phyloP scores from a whole-genome alignment of 1,140 invertebrate species.

The Venustaconcha ellipsiformis region DNA sequence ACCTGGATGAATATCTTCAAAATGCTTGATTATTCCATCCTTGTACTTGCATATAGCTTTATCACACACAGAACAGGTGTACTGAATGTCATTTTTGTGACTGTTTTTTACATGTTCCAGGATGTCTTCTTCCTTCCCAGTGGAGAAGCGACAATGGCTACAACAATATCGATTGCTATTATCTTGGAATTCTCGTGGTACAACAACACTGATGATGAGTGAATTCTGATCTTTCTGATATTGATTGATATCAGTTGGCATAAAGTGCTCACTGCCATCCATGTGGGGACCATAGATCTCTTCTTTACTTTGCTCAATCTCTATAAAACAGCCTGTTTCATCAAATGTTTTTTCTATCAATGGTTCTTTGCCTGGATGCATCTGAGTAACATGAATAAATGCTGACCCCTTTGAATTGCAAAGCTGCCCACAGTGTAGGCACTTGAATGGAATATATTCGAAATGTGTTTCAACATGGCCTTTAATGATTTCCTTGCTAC shows the following conservation, averaged over 20 bases:
- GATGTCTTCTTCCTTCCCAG: constrained; percentile 43
- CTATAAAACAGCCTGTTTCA: constrained; percentile 39
- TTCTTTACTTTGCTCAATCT: neutral
- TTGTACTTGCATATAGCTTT: constrained; percentile 43
- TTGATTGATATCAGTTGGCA: neutral
- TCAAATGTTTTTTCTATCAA: constrained; percentile 37
- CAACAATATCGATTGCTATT: constrained; percentile 42
- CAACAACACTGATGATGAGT: constrained; percentile 43
- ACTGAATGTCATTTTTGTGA: constrained; percentile 44
- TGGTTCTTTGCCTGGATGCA: constrained; percentile 37
- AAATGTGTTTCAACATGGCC: constrained; percentile 51
- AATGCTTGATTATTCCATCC: constrained; percentile 47
- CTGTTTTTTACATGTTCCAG: constrained; percentile 42
- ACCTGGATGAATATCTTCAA: constrained; percentile 48
- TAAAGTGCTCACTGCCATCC: neutral
- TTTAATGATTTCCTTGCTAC: constrained; percentile 40
- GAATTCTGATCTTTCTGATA: constrained; percentile 7
- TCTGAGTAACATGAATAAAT: constrained; percentile 39
- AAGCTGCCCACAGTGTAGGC: constrained; percentile 40
- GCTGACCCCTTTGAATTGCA: constrained; percentile 37
- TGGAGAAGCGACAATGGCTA: constrained; percentile 49
- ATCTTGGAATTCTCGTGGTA: constrained; percentile 28
- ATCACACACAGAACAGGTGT: constrained; percentile 53
- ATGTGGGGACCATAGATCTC: too few relatives aligned
- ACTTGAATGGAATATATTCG: constrained; percentile 44